Evolutionary conservation across 2,888 invertebrate genomes (phyloP).

Genomic region (Napeogenes inachia): DNA sequence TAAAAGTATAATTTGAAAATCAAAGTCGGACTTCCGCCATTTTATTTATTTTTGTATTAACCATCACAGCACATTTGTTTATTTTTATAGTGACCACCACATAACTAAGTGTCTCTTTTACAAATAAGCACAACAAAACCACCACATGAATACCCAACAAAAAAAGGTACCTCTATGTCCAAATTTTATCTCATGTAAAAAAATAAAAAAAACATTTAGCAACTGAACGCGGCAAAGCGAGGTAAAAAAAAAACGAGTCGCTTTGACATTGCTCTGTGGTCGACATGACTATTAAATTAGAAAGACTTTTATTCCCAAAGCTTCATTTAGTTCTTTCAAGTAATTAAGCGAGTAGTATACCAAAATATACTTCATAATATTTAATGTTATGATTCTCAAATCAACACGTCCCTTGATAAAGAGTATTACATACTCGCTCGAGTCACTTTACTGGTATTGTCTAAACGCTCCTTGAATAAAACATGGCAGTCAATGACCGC

Average conservation of each 20-base stretch:
- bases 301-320: constrained; percentile 23
- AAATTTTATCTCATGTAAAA: constrained; percentile 11
- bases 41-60: no score
- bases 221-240: constrained; percentile 18
- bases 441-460: constrained; percentile 38
- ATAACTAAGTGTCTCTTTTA: no score
- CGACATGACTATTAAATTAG: constrained; percentile 35
- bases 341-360: constrained; percentile 15
- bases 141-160: no score
- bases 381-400: neutral
- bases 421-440: neutral
- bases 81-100: no score
- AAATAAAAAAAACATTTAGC: constrained; percentile 14
- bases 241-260: constrained; percentile 19
- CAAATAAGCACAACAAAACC: no score
- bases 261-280: constrained; percentile 28
- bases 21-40: no score
- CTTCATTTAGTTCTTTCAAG: constrained; percentile 21
- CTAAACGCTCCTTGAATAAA: constrained; percentile 56
- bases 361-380: neutral
- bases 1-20: no score
- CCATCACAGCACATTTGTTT: no score
- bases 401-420: constrained; percentile 7
- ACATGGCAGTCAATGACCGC: constrained; percentile 57
- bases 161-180: no score